Evolutionary conservation across 1,140 invertebrate species (phyloP), one percentile per base, ranked within the genome.

Genomic region (Diorhabda carinulata): DNA sequence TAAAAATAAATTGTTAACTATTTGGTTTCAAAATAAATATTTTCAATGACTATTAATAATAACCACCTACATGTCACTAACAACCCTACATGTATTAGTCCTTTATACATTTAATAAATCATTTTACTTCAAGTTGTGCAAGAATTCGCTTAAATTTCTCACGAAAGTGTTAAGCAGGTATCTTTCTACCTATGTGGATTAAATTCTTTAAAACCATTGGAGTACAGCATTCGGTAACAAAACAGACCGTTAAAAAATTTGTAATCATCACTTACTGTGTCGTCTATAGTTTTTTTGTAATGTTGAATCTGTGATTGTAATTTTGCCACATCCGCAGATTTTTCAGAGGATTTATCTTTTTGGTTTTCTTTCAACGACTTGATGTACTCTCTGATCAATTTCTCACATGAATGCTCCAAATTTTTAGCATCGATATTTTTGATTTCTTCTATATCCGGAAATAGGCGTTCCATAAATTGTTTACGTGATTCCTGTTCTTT

Each of bases 251-350:
- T 25, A 25, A 25, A 25, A 25, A 25, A 25, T 25, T 25, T 25
- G 25, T 25, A 25, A 73, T 56, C 40, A 61, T 74, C 6, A 82
- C 84, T 82, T 82, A 92, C 91, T 73, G 91, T 92, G 75, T 92
- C 89, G 60, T 87, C 86, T 70, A 93, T 90, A 69, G 92, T 87
- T 77, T 82, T 86, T 76, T 92, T 89, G 75, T 92, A 92, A 79
- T 92, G 87, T 52, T 86, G 84, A 43, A 91, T 86, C 77, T 89
- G 84, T 10, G 81, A 79, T 74, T 90, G 87, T 68, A 92, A 80
- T 71, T 87, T 85, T 76, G 84, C 83, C 76, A 90, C 43, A 5
- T 72, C 61, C 41, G 69, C 45, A 57, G 42, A 43, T 43, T 65
- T 62, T 72, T 65, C 64, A 42, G 6, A 64, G 43, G 43, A 57